Percentiles rank a stretch among this genome's conserved stretches.
Conservation (phyloP, 2,113 vertebrate species). For the Puma concolor region DNA sequence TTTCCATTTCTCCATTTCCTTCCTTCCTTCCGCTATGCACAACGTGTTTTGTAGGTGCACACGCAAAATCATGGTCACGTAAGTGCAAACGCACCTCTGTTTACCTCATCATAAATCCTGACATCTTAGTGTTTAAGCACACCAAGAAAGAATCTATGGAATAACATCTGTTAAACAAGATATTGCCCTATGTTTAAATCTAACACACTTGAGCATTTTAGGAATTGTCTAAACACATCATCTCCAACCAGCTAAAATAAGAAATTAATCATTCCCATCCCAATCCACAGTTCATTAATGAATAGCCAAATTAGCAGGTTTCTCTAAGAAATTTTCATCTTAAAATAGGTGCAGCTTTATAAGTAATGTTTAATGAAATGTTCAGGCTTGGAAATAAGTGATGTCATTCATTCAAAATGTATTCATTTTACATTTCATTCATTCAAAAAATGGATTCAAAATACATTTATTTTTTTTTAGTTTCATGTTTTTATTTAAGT, state of each 20-base stretch:
- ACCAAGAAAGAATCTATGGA: not conserved
- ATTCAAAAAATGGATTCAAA: not conserved
- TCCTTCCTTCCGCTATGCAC: not conserved
- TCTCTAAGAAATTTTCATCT: constrained; percentile 28
- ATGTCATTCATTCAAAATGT: not conserved
- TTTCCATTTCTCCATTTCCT: not conserved
- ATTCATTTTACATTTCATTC: not conserved
- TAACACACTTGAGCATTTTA: not conserved
- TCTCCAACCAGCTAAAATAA: constrained; percentile 25
- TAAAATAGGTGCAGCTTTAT: not conserved
- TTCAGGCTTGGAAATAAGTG: constrained; percentile 27
- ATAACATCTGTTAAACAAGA: not conserved
- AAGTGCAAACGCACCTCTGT: not conserved
- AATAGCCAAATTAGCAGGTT: not conserved
- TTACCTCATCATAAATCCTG: not conserved
- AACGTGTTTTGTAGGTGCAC: not conserved
- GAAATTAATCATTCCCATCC: not conserved
- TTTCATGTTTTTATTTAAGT: not conserved
- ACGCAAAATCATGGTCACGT: not conserved
- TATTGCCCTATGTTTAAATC: not conserved
- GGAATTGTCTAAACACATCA: not conserved
- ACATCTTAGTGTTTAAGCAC: not conserved
- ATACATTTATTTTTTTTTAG: not conserved
- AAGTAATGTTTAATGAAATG: not conserved
- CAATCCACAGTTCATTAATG: constrained; percentile 9